phyloP scores from a whole-genome alignment of 2,113 vertebrate genomes.

The Hoplias malabaricus region DNA sequence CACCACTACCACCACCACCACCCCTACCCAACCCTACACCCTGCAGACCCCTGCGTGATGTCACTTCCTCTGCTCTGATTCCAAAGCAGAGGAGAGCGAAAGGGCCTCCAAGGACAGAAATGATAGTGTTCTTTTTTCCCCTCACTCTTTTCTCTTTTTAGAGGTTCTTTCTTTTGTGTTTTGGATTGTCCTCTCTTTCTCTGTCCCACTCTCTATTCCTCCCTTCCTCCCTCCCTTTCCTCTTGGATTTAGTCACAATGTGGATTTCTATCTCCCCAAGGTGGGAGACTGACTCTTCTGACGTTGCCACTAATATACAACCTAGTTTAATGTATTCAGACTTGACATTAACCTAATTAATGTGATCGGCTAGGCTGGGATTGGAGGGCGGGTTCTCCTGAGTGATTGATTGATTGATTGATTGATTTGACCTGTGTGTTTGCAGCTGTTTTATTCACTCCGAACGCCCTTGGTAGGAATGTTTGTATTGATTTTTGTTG shows the following conservation, averaged over 20 bases:
- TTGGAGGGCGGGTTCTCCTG: background rate
- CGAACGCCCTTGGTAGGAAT: background rate
- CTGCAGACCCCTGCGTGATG: conserved; percentile 38
- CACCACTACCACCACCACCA: conserved; percentile 34
- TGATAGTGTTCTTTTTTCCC: background rate
- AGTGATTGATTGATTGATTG: background rate
- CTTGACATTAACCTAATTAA: conserved; percentile 6
- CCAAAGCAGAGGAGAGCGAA: conserved; percentile 6
- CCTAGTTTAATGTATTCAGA: conserved; percentile 4
- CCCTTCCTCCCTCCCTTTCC: background rate
- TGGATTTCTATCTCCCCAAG: background rate
- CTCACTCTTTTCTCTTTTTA: conserved; percentile 4
- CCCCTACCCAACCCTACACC: too few species aligned
- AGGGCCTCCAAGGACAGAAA: conserved; percentile 36
- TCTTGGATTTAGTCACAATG: background rate
- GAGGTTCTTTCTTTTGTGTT: conserved; percentile 1
- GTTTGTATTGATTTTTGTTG: background rate
- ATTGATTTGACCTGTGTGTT: background rate
- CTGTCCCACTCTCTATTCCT: too few species aligned
- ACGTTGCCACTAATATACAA: conserved; percentile 5
- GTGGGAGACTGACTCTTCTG: background rate
- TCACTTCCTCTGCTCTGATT: background rate
- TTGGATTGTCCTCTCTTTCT: background rate
- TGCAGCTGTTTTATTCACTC: background rate
- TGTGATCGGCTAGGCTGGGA: background rate